Evolutionary conservation across 2,113 vertebrate genomes (phyloP), one percentile per base, ranked within the genome.

Genomic region (Eublepharis macularius): DNA sequence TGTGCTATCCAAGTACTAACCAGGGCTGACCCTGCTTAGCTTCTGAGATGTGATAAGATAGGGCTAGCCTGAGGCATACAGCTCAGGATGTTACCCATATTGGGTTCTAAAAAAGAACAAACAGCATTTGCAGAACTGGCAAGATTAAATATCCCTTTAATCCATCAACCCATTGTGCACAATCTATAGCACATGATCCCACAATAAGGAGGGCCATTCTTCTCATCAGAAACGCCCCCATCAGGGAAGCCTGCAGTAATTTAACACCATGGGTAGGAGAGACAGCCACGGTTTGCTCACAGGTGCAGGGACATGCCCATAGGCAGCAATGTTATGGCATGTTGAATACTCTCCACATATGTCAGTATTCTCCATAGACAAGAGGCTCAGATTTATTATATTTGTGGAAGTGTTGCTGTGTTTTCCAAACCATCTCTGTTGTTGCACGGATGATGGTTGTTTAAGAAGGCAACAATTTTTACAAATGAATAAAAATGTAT

Each of bases 141-240:
- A 87, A 88, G 39, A 87, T 81, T 47, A 41, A 87, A 26, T 75
- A 74, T 45, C 47, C 1, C 65, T 77, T 36, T 66, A 13, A 49
- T 1, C 87, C 43, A 77, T n/a, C 6, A 86, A 84, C 82, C 68
- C 81, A 84, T 69, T 80, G 11, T 76, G 0, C 0, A 69, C 11
- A 89, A 85, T 70, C 54, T 43, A 75, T 60, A 19, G 29, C 88
- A 91, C 91, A 72, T 87, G 88, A 80, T 88, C 80, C 90, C 80
- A 13, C 29, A 90, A 80, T 86, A 82, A 57, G 82, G 21, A 92
- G 82, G 86, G 65, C 80, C 70, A 41, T 6, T 81, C 17, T 85
- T 80, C 83, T 79, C 76, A 86, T 21, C 32, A 8, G 87, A 68
- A 70, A 24, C 39, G 13, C 8, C 39, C 36, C 11, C 68, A n/a